Percentiles rank a stretch among this genome's conserved stretches.
Conservation (phyloP, 2,888 invertebrate species). For the Cataglyphis rosenhaueri region DNA sequence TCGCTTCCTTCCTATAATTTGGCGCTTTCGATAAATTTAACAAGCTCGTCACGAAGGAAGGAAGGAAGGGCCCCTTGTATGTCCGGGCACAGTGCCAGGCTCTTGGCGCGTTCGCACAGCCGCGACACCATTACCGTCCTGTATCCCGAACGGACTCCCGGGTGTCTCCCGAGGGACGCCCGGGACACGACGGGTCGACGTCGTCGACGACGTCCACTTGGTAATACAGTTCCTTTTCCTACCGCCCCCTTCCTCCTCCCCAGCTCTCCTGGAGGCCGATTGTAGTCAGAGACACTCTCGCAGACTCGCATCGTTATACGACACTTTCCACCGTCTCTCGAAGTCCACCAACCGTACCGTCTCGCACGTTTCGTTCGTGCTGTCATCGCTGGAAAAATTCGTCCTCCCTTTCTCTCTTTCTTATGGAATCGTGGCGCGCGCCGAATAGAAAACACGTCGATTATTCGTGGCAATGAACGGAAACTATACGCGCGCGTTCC, state of each 20-base stretch:
- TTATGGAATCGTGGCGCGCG: constrained; percentile 51
- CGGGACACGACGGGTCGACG: constrained; percentile 73
- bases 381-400: constrained; percentile 57
- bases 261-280: constrained; percentile 47
- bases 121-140: constrained; percentile 83
- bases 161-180: constrained; percentile 74
- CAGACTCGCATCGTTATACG: constrained; percentile 80
- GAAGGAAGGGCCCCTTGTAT: constrained; percentile 75
- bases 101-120: constrained; percentile 77
- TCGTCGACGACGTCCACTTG: constrained; percentile 83
- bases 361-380: constrained; percentile 18
- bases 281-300: constrained; percentile 33
- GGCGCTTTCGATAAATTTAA: constrained; percentile 85
- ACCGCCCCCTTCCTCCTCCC: constrained; percentile 10
- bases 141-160: constrained; percentile 79
- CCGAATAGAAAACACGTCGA: constrained; percentile 69
- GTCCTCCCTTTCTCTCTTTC: not conserved
- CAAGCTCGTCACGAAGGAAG: constrained; percentile 84
- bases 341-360: not conserved
- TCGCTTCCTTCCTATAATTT: constrained; percentile 82
- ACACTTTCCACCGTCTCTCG: constrained; percentile 70
- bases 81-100: constrained; percentile 84
- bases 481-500: constrained; percentile 9
- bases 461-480: constrained; percentile 38
- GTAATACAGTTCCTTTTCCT: constrained; percentile 81